These are phyloP conservation scores for Gyrodactylus salaris DNA, from an alignment of 1,140 invertebrate species.

Conservation along the genomic window DNA sequence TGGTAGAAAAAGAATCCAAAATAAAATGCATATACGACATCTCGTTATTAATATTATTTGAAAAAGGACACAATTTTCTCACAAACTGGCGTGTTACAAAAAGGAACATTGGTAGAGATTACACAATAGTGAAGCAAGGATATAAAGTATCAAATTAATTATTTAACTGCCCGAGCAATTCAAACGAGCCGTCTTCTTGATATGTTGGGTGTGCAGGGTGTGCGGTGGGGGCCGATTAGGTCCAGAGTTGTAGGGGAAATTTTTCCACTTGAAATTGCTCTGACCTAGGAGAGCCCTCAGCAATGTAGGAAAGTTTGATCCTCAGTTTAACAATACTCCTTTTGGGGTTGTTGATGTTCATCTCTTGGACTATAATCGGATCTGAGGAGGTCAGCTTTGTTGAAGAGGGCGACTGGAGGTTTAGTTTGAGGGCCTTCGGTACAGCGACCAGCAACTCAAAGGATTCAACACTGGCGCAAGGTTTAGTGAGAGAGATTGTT, in stretches of 20 bases:
- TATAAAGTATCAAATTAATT: too few relatives aligned
- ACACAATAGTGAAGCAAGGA: too few relatives aligned
- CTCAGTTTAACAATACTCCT: neutral
- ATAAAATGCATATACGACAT: too few relatives aligned
- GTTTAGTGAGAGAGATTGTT: neutral
- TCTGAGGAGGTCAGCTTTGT: neutral
- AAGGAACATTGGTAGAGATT: too few relatives aligned
- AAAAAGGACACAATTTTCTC: too few relatives aligned
- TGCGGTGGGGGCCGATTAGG: neutral
- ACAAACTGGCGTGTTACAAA: too few relatives aligned
- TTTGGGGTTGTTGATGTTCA: neutral
- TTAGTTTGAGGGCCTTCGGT: neutral
- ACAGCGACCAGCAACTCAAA: neutral
- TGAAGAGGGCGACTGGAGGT: neutral
- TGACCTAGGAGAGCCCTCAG: neutral
- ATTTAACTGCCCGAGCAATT: too few relatives aligned
- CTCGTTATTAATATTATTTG: too few relatives aligned
- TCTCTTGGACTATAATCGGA: neutral
- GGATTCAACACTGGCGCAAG: neutral
- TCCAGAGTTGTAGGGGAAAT: neutral
- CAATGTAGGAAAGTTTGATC: neutral
- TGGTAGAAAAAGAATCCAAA: too few relatives aligned
- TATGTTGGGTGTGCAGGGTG: neutral
- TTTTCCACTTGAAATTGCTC: neutral
- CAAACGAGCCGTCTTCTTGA: too few relatives aligned